These are phyloP conservation scores for Eledona agricola DNA, from an alignment of 2,888 invertebrate genomes.

Conservation along the genomic window DNA sequence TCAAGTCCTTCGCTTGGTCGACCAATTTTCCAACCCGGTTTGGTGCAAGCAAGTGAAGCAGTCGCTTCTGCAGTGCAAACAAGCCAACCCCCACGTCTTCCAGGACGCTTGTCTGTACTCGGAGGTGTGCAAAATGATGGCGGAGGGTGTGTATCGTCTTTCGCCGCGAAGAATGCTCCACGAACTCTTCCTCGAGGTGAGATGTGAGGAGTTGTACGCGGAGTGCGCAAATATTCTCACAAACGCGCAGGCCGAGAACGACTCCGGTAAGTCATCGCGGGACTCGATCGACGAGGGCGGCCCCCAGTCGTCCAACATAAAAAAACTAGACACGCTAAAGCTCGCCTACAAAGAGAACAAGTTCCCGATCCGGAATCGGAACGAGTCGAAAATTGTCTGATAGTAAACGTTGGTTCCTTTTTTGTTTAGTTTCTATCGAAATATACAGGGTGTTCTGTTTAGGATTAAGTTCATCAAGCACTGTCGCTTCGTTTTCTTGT, in stretches of 20 bases:
- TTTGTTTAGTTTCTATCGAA: too few species aligned
- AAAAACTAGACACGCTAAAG: conserved; percentile 62
- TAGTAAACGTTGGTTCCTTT: conserved; percentile 20
- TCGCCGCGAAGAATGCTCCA: conserved; percentile 88
- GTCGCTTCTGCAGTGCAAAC: conserved; percentile 78
- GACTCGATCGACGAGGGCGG: conserved; percentile 41
- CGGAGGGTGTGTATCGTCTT: conserved; percentile 82
- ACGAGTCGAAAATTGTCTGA: conserved; percentile 30
- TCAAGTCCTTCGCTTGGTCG: conserved; percentile 76
- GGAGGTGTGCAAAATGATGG: conserved; percentile 83
- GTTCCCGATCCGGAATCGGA: conserved; percentile 64
- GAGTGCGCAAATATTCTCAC: conserved; percentile 12
- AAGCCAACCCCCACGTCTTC: conserved; percentile 76
- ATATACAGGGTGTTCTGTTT: conserved; percentile 35
- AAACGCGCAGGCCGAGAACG: conserved; percentile 8
- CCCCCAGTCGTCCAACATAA: conserved; percentile 51
- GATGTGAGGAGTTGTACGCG: conserved; percentile 71
- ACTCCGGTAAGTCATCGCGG: conserved; percentile 32
- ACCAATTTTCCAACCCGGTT: conserved; percentile 81
- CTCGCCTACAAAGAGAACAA: conserved; percentile 69
- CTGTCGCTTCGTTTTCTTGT: conserved; percentile 22
- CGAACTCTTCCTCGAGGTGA: conserved; percentile 89
- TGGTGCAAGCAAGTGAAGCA: conserved; percentile 84
- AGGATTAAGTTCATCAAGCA: conserved; percentile 8
- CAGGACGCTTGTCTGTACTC: conserved; percentile 92